These are phyloP conservation scores for Nothoprocta perdicaria DNA, from an alignment of 2,113 vertebrate genomes.

Conservation along the genomic window DNA sequence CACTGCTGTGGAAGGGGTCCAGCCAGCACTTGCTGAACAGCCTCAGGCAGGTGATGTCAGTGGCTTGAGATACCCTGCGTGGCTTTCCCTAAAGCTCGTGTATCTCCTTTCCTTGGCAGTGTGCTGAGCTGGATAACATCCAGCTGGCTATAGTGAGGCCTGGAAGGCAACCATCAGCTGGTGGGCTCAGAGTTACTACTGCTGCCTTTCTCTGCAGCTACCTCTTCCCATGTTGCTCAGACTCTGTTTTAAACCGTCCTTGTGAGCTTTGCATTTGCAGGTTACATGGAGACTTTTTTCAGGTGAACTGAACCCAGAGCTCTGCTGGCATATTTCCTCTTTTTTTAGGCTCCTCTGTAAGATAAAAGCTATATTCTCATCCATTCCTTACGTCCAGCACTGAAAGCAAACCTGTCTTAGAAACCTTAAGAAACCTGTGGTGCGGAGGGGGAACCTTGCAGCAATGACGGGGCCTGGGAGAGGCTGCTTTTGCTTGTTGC, in stretches of 20 bases:
- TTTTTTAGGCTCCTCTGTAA: not conserved
- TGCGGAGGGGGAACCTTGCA: not conserved
- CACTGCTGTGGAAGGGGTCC: not conserved
- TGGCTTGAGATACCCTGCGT: constrained; percentile 13
- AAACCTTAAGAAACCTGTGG: not conserved
- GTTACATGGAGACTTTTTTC: not conserved
- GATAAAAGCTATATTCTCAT: not conserved
- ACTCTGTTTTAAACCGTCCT: not conserved
- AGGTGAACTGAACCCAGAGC: not conserved
- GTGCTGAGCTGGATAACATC: not conserved
- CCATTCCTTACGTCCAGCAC: not conserved
- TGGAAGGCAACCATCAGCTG: not conserved
- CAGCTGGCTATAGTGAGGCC: not conserved
- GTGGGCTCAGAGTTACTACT: not conserved
- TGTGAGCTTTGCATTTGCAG: not conserved
- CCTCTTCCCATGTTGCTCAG: not conserved
- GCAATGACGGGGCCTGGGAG: not conserved
- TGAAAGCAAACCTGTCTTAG: not conserved
- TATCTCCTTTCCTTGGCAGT: not conserved
- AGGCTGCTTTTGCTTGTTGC: not conserved
- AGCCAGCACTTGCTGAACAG: constrained; percentile 7
- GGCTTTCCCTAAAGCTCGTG: not conserved
- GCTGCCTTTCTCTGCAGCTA: not conserved
- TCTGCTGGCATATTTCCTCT: not conserved
- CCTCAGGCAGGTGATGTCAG: not conserved